Conservation (phyloP, 2,113 vertebrate genomes). For the Myiozetetes cayanensis region DNA sequence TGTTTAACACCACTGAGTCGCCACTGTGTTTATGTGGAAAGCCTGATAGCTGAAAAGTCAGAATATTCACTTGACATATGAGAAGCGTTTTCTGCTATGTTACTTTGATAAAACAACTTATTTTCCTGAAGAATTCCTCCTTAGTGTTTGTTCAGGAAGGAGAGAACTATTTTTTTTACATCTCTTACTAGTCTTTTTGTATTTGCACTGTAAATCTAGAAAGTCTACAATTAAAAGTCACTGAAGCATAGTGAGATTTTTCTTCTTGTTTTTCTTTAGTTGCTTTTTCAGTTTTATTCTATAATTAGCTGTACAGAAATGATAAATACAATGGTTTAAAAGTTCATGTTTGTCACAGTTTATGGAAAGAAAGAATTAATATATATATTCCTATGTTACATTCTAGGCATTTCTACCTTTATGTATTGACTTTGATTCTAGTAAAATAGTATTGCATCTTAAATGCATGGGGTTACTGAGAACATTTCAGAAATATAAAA, state of each 20-base stretch:
- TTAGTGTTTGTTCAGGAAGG: not conserved
- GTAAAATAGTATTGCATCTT: not conserved
- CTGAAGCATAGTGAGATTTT: not conserved
- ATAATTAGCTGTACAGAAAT: not conserved
- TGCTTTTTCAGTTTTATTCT: not conserved
- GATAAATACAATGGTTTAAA: not conserved
- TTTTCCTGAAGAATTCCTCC: not conserved
- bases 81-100: not conserved
- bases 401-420: not conserved
- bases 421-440: not conserved
- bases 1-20: accelerated
- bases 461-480: not conserved
- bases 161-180: not conserved
- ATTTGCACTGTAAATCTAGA: not conserved
- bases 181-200: not conserved
- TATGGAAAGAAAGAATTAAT: not conserved
- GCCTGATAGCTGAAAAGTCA: too few species aligned
- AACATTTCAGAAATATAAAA: not conserved
- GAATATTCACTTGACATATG: accelerated
- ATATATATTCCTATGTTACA: not conserved
- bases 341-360: not conserved
- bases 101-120: not conserved
- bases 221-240: not conserved
- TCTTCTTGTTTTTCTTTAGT: not conserved
- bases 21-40: accelerated